A percentile compares a stretch with the other conserved stretches of the same genome.
Conservation (phyloP, 2,797 vertebrate genomes). For the Labroides dimidiatus region DNA sequence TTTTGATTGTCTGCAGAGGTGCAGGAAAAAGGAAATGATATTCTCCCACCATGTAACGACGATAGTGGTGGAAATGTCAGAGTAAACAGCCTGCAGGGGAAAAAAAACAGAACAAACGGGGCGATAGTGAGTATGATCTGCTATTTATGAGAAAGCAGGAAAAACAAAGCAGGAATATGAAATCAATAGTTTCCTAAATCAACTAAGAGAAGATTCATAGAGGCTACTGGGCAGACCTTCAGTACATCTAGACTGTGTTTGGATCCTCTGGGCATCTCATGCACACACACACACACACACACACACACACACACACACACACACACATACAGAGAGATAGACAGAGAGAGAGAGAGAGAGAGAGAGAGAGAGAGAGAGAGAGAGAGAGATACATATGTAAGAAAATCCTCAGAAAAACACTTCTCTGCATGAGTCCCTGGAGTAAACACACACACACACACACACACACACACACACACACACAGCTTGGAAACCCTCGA, state of each 20-base stretch:
- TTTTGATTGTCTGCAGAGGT: conserved; percentile 40
- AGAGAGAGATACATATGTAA: conserved; percentile 7
- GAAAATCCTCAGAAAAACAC: conserved; percentile 22
- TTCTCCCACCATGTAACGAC: conserved; percentile 63
- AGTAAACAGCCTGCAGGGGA: conserved; percentile 71
- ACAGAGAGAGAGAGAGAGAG: too few species aligned
- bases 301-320: too few species aligned
- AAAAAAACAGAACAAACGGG: conserved; percentile 73
- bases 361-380: too few species aligned
- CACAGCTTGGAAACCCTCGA: conserved; percentile 28
- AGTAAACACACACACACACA: conserved; percentile 54
- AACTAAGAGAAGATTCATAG: conserved; percentile 54
- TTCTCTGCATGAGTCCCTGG: conserved; percentile 26
- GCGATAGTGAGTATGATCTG: conserved; percentile 70
- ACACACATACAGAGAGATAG: too few species aligned
- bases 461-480: conserved; percentile 45
- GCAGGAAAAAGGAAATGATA: conserved; percentile 51
- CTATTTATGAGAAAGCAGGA: conserved; percentile 75
- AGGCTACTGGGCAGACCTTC: conserved; percentile 56
- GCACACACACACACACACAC: conserved; percentile 8
- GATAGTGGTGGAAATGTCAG: conserved; percentile 72
- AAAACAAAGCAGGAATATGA: conserved; percentile 72
- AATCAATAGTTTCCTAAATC: conserved; percentile 79
- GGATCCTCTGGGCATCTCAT: conserved; percentile 37
- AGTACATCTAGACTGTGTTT: conserved; percentile 40